These are phyloP conservation scores for Daktulosphaira vitifoliae DNA, from an alignment of 1,140 invertebrate genomes.

Conservation along the genomic window DNA sequence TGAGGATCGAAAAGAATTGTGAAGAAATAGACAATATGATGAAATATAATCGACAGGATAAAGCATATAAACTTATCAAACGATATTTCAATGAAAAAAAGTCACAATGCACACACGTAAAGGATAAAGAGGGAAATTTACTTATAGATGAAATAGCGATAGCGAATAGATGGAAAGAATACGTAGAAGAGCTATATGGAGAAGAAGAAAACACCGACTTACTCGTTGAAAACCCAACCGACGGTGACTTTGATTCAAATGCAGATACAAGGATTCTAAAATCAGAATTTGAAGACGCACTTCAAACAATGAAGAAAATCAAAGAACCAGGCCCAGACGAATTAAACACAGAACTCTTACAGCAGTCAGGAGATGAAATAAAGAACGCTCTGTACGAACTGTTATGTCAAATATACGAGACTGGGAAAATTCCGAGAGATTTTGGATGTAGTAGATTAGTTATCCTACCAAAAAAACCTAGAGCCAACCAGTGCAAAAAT, in stretches of 20 bases:
- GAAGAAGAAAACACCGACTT: neutral
- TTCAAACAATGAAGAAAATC: neutral
- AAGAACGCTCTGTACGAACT: neutral
- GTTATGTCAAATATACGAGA: too few species aligned
- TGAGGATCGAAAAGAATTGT: neutral
- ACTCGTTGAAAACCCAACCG: neutral
- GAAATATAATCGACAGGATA: neutral
- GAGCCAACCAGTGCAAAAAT: neutral
- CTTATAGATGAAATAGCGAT: slow-evolving; percentile 2
- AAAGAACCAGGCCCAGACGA: neutral
- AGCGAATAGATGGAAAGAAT: slow-evolving; percentile 7
- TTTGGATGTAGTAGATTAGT: too few species aligned
- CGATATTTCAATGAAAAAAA: slow-evolving; percentile 1
- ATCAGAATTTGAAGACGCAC: slow-evolving; percentile 5
- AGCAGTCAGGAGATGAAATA: neutral
- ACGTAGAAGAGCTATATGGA: slow-evolving; percentile 9
- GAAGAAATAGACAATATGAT: slow-evolving; percentile 11
- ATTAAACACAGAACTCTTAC: neutral
- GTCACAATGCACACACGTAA: neutral
- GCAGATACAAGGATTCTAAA: neutral
- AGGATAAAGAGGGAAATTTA: slow-evolving; percentile 4
- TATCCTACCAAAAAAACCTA: too few species aligned
- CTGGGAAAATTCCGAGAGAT: too few species aligned
- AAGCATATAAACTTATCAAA: neutral
- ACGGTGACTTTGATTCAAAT: neutral